Base-by-base conservation (phyloP, 1,140 invertebrate genomes). In the Stratiolaelaps scimitus region DNA sequence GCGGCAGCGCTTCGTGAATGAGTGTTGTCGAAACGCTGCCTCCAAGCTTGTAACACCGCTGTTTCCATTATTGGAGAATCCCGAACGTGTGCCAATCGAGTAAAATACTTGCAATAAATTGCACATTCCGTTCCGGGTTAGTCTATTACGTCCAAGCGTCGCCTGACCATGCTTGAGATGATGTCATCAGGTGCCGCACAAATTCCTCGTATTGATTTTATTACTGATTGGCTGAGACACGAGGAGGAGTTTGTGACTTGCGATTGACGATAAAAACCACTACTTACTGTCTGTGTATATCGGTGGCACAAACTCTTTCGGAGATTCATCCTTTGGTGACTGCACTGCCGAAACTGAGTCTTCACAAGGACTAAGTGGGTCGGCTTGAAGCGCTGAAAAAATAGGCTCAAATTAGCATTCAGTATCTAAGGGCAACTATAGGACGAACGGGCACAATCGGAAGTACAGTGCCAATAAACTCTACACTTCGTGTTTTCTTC, bases 301-400 rank as follows among this genome's bases (percentile, higher is more conserved):
- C 10, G 53, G 53, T 2, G 53, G 34, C 34, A 40, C 53, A 26
- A 26, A 60, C 26, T 15, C 53, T 23, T 19, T n/a, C 10, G 15
- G 15, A 17, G 15, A 26, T 60, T 13, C 4, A 15, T 17, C 17
- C 15, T 34, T 23, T 29, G 26, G 26, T 60, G 26, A 26, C 1
- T 60, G 26, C 17, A 60, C 23, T 29, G 53, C 53, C 23, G 26
- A 26, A 1, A 26, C 13, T 26, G 53, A 34, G 26, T 60, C 53
- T 29, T 60, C 53, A 60, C 53, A 60, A 10, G 53, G 53, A 23
- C 53, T 60, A 15, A 60, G 34, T n/a, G 53, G 53, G 34, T 60
- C 53, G 4, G 53, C 53, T 23, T 19, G 53, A 2, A 60, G 53
- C 1, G 53, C 53, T 60, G 23, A 17, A 60, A 26, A 19, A 23